phyloP scores from a whole-genome alignment of 1,140 invertebrate genomes.

The Drosophila ogumai region DNA sequence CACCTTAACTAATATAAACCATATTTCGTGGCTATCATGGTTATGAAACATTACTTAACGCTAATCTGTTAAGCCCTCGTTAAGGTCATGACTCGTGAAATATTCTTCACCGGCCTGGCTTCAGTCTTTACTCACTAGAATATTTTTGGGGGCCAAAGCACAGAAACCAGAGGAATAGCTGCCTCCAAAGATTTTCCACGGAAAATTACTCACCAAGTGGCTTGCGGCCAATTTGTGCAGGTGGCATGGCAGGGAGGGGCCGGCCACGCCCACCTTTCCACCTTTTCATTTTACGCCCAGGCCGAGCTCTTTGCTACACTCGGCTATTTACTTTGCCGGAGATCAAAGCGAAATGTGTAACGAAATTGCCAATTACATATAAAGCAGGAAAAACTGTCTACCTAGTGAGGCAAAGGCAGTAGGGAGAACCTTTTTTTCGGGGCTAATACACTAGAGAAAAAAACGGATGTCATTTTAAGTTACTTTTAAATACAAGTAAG shows the following conservation, averaged over 20 bases:
- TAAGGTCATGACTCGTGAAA: slow-evolving; percentile 37
- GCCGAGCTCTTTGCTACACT: slow-evolving; percentile 15
- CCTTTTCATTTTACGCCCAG: slow-evolving; percentile 6
- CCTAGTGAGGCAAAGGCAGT: slow-evolving; percentile 16
- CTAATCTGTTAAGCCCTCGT: slow-evolving; percentile 39
- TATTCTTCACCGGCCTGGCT: slow-evolving; percentile 21
- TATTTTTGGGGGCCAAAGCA: slow-evolving; percentile 3
- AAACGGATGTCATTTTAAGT: not conserved
- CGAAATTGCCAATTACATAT: slow-evolving; percentile 81
- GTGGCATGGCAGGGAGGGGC: slow-evolving; percentile 16
- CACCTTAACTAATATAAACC: not conserved
- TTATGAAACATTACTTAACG: slow-evolving; percentile 35
- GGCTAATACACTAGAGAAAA: not conserved
- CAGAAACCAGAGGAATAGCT: slow-evolving; percentile 13
- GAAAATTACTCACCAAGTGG: slow-evolving; percentile 67
- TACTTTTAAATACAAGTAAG: not conserved
- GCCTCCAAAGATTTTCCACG: slow-evolving; percentile 31
- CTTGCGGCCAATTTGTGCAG: slow-evolving; percentile 65
- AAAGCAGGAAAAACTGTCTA: slow-evolving; percentile 65
- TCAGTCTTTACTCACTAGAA: slow-evolving; percentile 28
- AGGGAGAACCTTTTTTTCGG: slow-evolving; percentile 5
- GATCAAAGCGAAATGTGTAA: slow-evolving; percentile 80
- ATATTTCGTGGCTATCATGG: slow-evolving; percentile 32
- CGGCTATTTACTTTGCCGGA: slow-evolving; percentile 59
- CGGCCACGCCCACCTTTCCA: slow-evolving; percentile 23